Evolutionary conservation across 2,888 invertebrate genomes (phyloP), one percentile per base, ranked within the genome.

Genomic region (Orthonevra nobilis): DNA sequence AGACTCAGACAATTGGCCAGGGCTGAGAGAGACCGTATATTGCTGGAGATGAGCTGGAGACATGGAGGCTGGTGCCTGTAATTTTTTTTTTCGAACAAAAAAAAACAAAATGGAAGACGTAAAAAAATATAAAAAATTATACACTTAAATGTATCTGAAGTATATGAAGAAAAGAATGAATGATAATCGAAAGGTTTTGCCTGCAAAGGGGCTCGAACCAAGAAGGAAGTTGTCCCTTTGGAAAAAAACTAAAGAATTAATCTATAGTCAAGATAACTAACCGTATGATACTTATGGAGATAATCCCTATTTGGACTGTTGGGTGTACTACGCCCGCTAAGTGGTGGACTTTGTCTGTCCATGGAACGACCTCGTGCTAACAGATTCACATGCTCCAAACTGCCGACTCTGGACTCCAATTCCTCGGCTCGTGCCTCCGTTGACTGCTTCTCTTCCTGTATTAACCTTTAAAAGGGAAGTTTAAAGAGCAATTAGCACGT

Each of bases 401-500:
- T 97, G 84, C 97, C 98, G 82, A 98, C 92, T 85, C 97, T 92
- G 81, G 96, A 97, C 89, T 99, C 99, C 81, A 99, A 90, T 88
- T 99, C 99, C 90, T 99, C 99, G 0, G 99, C 99, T 42, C 98
- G 90, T 3, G 97, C 97, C 89, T 99, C 99, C 0, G 99, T 97
- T 88, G 93, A 96, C 89, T 97, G 97, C 87, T 98, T 98, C 90
- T 98, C 98, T 90, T 98, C 97, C 91, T 98, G 95, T 34, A 93
- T 93, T 87, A 93, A 90, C 3, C 91, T 85, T 14, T 72, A 5
- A 4, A 23, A 23, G 23, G 3, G 5, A 23, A 23, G 23, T 23
- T 23, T 23, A 23, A 23, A 23, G n/a, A n/a, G n/a, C 23, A 23
- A 23, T 5, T 5, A 23, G 3, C 5, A 3, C 23, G 5, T 4